Evolutionary conservation across 1,140 invertebrate genomes (phyloP), one percentile per base, ranked within the genome.

Genomic region (Oedothorax gibbosus): DNA sequence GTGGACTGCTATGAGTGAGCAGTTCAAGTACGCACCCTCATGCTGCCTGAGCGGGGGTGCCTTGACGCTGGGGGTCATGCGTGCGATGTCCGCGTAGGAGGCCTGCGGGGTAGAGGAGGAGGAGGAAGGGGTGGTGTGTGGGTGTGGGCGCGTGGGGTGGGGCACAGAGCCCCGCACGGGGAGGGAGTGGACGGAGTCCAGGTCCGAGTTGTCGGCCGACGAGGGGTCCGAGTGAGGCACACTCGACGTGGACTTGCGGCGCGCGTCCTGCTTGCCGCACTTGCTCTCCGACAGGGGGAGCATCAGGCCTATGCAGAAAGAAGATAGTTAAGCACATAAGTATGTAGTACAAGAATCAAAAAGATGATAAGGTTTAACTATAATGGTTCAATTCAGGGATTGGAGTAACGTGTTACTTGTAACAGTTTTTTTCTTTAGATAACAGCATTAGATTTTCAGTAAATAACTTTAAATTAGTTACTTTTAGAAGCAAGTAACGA

Each of bases 1-100:
- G 35, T 2, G 35, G 35, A 2, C 35, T 5, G 35, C 35, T 5
- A 35, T 35, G 2, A 35, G 35, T 50, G 60, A n/a, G 20, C 56
- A 77, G 56, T 77, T 5, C 65, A 64, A n/a, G 75, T 64, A 18
- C 50, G 20, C 15, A 77, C 65, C 15, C 75, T 35, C 35, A 1
- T 35, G 35, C 35, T 35, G 35, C 35, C 35, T 50, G 20, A 60
- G 62, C 8, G 54, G 12, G 8, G 77, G 62, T 12, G 77, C 21
- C 49, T 64, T 77, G n/a, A 49, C 62, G 75, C 68, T 60, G 87
- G 85, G 14, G 91, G 90, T 35, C 88, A 92, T 93, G 65, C 93
- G 92, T 20, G 94, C 92, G 86, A 95, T 95, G 87, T 94, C 94
- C 4, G 94, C 94, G 88, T 95, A 95, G 56, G 94, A 94, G 51